Percentiles rank a stretch among this genome's conserved stretches.
These are phyloP conservation scores for Aleiodes leptofemur DNA, from an alignment of 2,888 invertebrate genomes.

Conservation along the genomic window DNA sequence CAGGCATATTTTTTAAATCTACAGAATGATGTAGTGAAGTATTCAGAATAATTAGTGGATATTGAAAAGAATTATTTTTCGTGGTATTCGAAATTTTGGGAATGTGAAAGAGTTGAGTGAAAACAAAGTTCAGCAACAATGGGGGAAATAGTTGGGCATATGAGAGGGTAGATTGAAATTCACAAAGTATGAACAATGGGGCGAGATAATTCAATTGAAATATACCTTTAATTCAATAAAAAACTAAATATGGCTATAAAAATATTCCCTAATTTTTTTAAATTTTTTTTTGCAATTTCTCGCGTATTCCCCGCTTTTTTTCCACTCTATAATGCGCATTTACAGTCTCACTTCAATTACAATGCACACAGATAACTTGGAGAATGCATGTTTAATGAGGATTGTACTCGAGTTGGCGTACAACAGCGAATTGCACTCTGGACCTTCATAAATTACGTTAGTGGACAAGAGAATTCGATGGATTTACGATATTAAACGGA, in stretches of 20 bases:
- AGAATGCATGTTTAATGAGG: conserved; percentile 70
- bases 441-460: conserved; percentile 66
- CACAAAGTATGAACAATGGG: no score
- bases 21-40: no score
- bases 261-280: no score
- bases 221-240: background rate
- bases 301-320: no score
- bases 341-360: conserved; percentile 5
- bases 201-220: background rate
- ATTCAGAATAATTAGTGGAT: no score
- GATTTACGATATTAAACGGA: conserved; percentile 49
- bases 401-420: conserved; percentile 57
- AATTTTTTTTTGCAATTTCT: background rate
- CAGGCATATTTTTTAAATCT: no score
- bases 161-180: no score
- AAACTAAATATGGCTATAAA: background rate
- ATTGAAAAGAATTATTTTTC: no score
- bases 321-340: background rate
- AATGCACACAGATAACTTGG: conserved; percentile 39
- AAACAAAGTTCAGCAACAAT: no score
- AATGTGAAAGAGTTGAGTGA: no score
- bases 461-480: conserved; percentile 45
- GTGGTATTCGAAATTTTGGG: no score
- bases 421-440: conserved; percentile 72
- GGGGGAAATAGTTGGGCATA: no score